Base-by-base conservation (phyloP, 2,797 vertebrate genomes). In the Sebastiscus tertius region DNA sequence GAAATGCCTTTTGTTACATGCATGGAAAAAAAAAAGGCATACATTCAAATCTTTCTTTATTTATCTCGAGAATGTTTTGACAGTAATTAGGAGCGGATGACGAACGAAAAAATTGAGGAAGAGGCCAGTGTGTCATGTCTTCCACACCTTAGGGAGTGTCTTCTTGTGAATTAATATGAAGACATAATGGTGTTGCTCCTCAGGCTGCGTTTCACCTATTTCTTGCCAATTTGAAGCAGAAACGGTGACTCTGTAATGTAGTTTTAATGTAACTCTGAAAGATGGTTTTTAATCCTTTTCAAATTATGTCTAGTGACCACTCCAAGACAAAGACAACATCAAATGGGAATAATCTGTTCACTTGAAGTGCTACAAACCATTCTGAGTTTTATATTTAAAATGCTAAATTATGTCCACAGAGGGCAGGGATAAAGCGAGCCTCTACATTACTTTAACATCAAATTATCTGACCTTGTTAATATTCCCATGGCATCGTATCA, bases 211-310 rank as follows among this genome's bases (percentile, higher is more conserved):
- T 72, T 80, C 71, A 72, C 54, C 20, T 22, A 6, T 67, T 67
- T 77, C n/a, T 68, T 29, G 54, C 49, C 27, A 4, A 80, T 58
- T 60, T 26, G 2, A 81, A 82, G 59, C 9, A 60, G 12, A 73
- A 81, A 64, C 1, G 1, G 29, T 22, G 65, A 22, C 36, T 77
- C 69, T 26, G 11, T 54, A 61, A 63, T 49, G 16, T 27, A 54
- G 14, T 42, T 77, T 71, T 36, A 75, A 72, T 75, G 39, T 39
- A 20, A 58, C 4, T 36, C 9, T 2, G 18, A 12, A 66, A 36
- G 13, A 26, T 33, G 16, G 5, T 67, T 73, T 72, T 58, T 49
- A 26, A 69, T 60, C 7, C 5, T 49, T 46, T 82, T 67, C 10
- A 56, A 58, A 72, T 69, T 20, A 79, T 27, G 11, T 33, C 26